phyloP scores from a whole-genome alignment of 2,888 invertebrate species.

The Crematogaster levior region DNA sequence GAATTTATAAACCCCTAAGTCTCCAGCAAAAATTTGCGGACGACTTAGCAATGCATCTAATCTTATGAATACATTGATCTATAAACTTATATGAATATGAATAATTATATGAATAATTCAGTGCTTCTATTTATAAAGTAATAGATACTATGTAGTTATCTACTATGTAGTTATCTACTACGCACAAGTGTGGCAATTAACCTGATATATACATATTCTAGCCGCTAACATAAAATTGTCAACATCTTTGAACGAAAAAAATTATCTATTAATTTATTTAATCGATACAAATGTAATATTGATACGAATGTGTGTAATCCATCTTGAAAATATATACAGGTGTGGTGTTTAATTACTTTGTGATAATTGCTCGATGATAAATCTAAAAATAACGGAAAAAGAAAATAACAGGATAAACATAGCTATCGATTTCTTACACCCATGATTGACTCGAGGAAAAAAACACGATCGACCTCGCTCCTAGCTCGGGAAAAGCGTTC shows the following conservation, averaged over 20 bases:
- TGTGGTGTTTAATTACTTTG: background rate
- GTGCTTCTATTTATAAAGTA: background rate
- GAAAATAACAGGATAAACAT: background rate
- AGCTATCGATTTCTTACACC: background rate
- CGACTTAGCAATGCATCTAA: background rate
- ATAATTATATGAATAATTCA: background rate
- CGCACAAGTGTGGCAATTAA: background rate
- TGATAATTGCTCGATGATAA: background rate
- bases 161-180: background rate
- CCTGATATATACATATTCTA: background rate
- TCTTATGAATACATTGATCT: background rate
- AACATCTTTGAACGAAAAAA: background rate
- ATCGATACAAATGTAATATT: background rate
- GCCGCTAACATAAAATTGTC: background rate
- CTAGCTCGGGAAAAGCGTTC: constrained; percentile 59
- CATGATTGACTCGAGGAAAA: background rate
- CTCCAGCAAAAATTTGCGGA: background rate
- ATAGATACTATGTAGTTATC: background rate
- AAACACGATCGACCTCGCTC: constrained; percentile 9
- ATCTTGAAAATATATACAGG: background rate
- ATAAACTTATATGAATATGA: background rate
- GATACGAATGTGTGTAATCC: too few species aligned
- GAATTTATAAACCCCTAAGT: constrained; percentile 1
- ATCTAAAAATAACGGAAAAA: background rate
- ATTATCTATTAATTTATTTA: background rate